Percentiles rank a stretch among this genome's conserved stretches.
These are phyloP conservation scores for Nymphalis c-album DNA, from an alignment of 2,888 invertebrate species.

Conservation along the genomic window DNA sequence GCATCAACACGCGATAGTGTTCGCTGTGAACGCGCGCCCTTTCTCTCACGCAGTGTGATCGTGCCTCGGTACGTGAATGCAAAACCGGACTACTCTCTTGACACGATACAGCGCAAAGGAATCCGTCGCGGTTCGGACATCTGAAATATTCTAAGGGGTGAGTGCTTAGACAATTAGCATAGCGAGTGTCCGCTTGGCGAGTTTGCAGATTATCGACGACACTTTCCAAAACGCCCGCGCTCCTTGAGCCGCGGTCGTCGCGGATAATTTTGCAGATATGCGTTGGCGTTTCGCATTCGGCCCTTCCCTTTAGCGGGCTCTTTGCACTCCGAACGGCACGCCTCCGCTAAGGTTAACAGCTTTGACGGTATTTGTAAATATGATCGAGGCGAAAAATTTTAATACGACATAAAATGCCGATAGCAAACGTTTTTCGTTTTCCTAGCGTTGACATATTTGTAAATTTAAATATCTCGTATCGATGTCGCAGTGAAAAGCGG, in stretches of 20 bases:
- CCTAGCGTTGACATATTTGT: slow-evolving; percentile 34
- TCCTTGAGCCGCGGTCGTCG: slow-evolving; percentile 36
- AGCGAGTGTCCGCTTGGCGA: slow-evolving; percentile 45
- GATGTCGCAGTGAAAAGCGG: slow-evolving; percentile 64
- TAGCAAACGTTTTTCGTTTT: slow-evolving; percentile 18
- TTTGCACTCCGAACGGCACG: background rate
- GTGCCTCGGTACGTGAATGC: slow-evolving; percentile 78
- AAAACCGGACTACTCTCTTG: slow-evolving; percentile 77
- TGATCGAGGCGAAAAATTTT: slow-evolving; percentile 46
- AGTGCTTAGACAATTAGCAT: slow-evolving; percentile 49
- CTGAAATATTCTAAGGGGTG: slow-evolving; percentile 63
- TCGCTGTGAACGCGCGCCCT: slow-evolving; percentile 68
- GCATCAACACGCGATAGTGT: slow-evolving; percentile 67
- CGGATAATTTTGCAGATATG: slow-evolving; percentile 48
- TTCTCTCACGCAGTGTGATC: slow-evolving; percentile 79
- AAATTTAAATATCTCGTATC: slow-evolving; percentile 49
- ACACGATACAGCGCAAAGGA: slow-evolving; percentile 53
- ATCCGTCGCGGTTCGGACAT: slow-evolving; percentile 59
- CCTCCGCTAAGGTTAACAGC: slow-evolving; percentile 56
- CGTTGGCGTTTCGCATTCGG: slow-evolving; percentile 54
- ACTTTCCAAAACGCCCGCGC: slow-evolving; percentile 62
- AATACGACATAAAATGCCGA: background rate
- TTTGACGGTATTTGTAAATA: slow-evolving; percentile 71
- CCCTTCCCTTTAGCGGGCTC: slow-evolving; percentile 45
- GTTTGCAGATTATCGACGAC: slow-evolving; percentile 34